Percentiles rank a stretch among this genome's conserved stretches.
Evolutionary conservation across 2,888 invertebrate species (phyloP).

Genomic region (Sinelater perroti): DNA sequence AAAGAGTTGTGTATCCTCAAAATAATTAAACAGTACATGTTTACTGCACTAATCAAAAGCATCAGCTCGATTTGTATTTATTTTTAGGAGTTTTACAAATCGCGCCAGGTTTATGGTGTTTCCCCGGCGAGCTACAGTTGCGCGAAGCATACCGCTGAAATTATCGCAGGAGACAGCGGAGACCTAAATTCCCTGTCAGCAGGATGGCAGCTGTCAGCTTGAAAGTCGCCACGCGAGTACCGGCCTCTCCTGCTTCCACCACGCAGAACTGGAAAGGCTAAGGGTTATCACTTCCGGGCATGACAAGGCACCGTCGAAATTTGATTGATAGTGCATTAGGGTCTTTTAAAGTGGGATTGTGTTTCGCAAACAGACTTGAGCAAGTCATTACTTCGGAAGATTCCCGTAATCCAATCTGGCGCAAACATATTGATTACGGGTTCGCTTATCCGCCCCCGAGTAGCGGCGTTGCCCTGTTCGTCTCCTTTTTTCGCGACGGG

Average conservation of each 20-base stretch:
- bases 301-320: constrained; percentile 18
- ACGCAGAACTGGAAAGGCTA: constrained; percentile 9
- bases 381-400: constrained; percentile 24
- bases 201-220: too few species aligned
- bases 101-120: neutral
- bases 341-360: constrained; percentile 32
- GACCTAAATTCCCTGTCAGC: too few species aligned
- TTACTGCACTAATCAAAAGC: too few species aligned
- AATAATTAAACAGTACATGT: too few species aligned
- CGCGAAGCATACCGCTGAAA: too few species aligned
- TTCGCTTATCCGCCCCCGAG: constrained; percentile 13
- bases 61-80: too few species aligned
- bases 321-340: constrained; percentile 35
- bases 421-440: constrained; percentile 34
- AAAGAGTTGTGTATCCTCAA: too few species aligned
- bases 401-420: constrained; percentile 32
- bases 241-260: too few species aligned
- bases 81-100: neutral
- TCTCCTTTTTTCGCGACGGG: neutral
- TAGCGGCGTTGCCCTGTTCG: neutral
- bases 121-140: too few species aligned
- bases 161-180: too few species aligned
- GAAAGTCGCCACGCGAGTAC: too few species aligned
- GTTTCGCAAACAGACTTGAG: constrained; percentile 32
- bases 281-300: constrained; percentile 19